phyloP scores from a whole-genome alignment of 2,888 invertebrate species.

The Erynnis tages region DNA sequence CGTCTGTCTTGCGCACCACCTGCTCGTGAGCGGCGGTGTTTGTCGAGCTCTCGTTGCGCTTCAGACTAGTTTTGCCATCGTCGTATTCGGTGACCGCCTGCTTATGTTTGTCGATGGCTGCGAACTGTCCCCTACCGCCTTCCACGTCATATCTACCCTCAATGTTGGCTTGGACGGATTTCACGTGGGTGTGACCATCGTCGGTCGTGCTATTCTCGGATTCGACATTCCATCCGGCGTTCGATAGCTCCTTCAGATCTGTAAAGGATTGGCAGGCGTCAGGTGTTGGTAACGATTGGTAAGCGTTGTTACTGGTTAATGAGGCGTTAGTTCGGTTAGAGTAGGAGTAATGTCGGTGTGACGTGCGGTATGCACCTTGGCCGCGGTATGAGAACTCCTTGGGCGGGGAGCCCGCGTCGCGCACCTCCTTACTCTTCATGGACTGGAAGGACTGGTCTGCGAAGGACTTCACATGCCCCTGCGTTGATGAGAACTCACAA shows the following conservation, averaged over 20 bases:
- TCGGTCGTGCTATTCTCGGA: slow-evolving; percentile 83
- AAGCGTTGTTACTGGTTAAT: slow-evolving; percentile 52
- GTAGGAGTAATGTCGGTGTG: slow-evolving; percentile 48
- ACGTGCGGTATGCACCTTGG: slow-evolving; percentile 67
- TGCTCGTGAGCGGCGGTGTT: slow-evolving; percentile 65
- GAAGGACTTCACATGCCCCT: slow-evolving; percentile 86
- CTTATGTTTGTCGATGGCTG: slow-evolving; percentile 83
- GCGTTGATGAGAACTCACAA: slow-evolving; percentile 70
- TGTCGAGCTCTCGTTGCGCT: slow-evolving; percentile 60
- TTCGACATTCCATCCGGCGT: slow-evolving; percentile 86
- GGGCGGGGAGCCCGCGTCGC: slow-evolving; percentile 89
- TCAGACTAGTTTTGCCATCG: slow-evolving; percentile 66
- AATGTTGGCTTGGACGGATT: slow-evolving; percentile 83
- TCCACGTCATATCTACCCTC: slow-evolving; percentile 84
- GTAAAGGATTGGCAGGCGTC: slow-evolving; percentile 39
- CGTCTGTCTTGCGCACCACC: slow-evolving; percentile 62
- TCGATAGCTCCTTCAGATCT: slow-evolving; percentile 73
- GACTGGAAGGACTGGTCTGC: slow-evolving; percentile 89
- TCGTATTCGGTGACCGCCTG: slow-evolving; percentile 73
- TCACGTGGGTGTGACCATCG: slow-evolving; percentile 84
- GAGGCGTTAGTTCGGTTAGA: slow-evolving; percentile 69
- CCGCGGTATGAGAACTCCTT: slow-evolving; percentile 80
- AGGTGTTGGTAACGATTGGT: slow-evolving; percentile 10
- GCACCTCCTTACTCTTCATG: slow-evolving; percentile 89
- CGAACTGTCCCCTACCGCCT: slow-evolving; percentile 84